Evolutionary conservation across 2,113 vertebrate genomes (phyloP).

Genomic region (Cinclus mexicanus): DNA sequence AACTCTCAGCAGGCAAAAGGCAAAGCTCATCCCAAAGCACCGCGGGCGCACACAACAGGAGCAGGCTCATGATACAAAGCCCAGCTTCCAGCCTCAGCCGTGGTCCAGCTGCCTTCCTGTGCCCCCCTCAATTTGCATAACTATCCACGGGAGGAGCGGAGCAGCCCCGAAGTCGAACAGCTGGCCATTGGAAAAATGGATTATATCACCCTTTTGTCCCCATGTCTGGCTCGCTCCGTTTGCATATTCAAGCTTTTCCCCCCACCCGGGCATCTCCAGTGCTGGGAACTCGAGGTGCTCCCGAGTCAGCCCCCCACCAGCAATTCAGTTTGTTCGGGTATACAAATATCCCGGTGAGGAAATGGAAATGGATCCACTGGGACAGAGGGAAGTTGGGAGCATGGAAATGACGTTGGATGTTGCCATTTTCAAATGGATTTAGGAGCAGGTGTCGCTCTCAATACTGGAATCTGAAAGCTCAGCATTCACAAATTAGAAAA

Average conservation of each 20-base stretch:
- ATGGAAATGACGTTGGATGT: neutral
- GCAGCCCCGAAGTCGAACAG: neutral
- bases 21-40: neutral
- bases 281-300: neutral
- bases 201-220: slow-evolving; percentile 27
- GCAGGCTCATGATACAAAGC: neutral
- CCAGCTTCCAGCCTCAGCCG: neutral
- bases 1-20: neutral
- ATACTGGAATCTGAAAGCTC: neutral
- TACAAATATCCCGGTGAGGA: neutral
- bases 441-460: neutral
- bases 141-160: neutral
- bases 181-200: slow-evolving; percentile 13
- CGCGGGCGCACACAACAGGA: accelerated
- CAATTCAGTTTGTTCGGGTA: accelerated
- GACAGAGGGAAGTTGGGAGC: neutral
- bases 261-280: accelerated
- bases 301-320: neutral
- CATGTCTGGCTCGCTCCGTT: neutral
- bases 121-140: neutral
- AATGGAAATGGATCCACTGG: neutral
- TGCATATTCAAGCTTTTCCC: neutral
- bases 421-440: neutral
- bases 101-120: slow-evolving; percentile 3
- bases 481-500: neutral